Evolutionary conservation across 1,140 invertebrate genomes (phyloP).

Genomic region (Laupala kohalensis): DNA sequence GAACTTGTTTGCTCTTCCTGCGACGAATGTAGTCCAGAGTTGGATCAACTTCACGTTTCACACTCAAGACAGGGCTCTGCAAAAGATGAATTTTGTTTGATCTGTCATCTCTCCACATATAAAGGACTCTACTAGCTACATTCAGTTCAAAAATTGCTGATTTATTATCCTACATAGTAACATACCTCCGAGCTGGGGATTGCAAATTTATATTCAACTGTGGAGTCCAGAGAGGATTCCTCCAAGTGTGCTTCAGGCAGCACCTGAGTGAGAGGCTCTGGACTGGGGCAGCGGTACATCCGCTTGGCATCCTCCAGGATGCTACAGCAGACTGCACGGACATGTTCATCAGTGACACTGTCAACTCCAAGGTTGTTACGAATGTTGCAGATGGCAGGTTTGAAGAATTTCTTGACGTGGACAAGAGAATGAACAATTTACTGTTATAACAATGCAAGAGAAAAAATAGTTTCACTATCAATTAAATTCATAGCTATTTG

Average conservation of each 20-base stretch:
- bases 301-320: slow-evolving; percentile 66
- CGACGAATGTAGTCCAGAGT: neutral
- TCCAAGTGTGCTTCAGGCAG: slow-evolving; percentile 34
- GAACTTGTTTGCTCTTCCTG: neutral
- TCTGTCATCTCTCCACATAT: neutral
- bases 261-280: slow-evolving; percentile 24
- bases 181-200: slow-evolving; percentile 6
- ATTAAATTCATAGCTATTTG: no score
- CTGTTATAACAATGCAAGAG: no score
- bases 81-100: neutral
- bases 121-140: neutral
- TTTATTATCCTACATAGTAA: neutral
- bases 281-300: slow-evolving; percentile 39
- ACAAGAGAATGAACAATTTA: slow-evolving; percentile 10
- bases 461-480: no score
- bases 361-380: slow-evolving; percentile 54
- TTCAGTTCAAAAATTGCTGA: neutral
- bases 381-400: slow-evolving; percentile 66
- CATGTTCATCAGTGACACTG: slow-evolving; percentile 59
- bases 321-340: slow-evolving; percentile 54
- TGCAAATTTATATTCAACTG: slow-evolving; percentile 15
- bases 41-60: neutral
- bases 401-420: slow-evolving; percentile 59
- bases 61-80: neutral
- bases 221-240: slow-evolving; percentile 31